Evolutionary conservation across 1,140 invertebrate genomes (phyloP), one percentile per base, ranked within the genome.

Genomic region (Onthophagus taurus): DNA sequence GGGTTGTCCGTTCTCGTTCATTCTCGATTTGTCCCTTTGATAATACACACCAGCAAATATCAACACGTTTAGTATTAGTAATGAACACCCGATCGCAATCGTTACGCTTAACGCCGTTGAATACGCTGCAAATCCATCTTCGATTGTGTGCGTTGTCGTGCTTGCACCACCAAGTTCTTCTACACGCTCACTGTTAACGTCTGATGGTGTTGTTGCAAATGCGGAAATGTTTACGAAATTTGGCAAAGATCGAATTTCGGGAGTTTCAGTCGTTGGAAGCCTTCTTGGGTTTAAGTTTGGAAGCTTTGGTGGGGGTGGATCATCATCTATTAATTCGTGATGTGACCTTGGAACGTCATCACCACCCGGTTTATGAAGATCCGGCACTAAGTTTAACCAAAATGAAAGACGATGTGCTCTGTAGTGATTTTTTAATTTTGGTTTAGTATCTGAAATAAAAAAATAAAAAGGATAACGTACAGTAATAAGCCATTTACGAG

Each of bases 31-130:
- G 57, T 94, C 89, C 9, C 89, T 71, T 58, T 94, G 89, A 62
- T 94, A 94, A 55, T 92, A 95, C 0, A 95, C 87, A 2, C 89
- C 90, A 21, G 89, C 89, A 58, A 95, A 94, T 52, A 96, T 89
- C 8, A 96, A 69, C 0, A 94, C 83, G 59, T 95, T 95, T 5
- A 95, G 67, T 48, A 94, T 85, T 11, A 95, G 71, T 16, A 95
- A 64, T 3, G 85, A 89, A 53, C 89, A 91, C 2, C 92, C 92
- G 42, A 96, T 91, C n/a, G 89, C 89, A 50, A 96, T 89, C 2
- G 89, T 94, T 0, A 95, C 84, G 59, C 85, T 88, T 5, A 94
- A 64, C 1, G 88, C 88, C 0, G 89, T 91, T 0, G 84, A 88
- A 57, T 90, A 91, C 1, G 84, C 83, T 0, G 85, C 83, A 51